Base-by-base conservation (phyloP, 2,888 invertebrate species). In the Carabus problematicus region DNA sequence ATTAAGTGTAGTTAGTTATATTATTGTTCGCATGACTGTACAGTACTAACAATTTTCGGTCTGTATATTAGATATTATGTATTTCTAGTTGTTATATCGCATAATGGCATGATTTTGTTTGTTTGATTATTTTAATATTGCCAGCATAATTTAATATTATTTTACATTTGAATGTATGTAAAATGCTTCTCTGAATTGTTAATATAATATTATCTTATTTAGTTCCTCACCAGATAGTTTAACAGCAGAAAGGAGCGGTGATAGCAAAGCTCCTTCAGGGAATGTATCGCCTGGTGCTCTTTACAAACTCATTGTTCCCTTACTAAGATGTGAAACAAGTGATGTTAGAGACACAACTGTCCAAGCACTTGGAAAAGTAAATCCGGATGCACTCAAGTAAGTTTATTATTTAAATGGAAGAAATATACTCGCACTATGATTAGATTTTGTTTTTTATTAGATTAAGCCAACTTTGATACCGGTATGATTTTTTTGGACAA, bases 321-420 rank as follows among this genome's bases (percentile, higher is more conserved):
- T 98, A 74, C 86, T 98, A 64, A 87, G 96, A 64, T 97, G 96
- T 82, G 99, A 99, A 82, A 91, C 93, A 64, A 88, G 89, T 1
- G 98, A 99, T 80, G 95, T 99, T 72, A 85, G 98, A 70, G 98
- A 98, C 82, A 92, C 97, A 0, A 95, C 95, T 6, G 94, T 98
- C 11, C 89, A 92, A 74, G 98, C 98, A 1, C 88, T 98, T 72
- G 98, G 98, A 62, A 93, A 95, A 84, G 93, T 97, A 77, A 99
- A 98, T 82, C 91, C 95, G 14, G 92, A 93, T 74, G 96, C 97
- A 8, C 88, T 98, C 71, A 96, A 96, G 96, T 97, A 84, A 85
- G 86, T 83, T 45, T 7, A 6, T 29, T 29, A 29, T 45, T 45
- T 7, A 11, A 45, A 45, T 45, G 14, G n/a, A 45, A 11, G 3